Evolutionary conservation across 2,113 vertebrate genomes (phyloP), one percentile per base, ranked within the genome.

Genomic region (Cynopterus brachyotis): DNA sequence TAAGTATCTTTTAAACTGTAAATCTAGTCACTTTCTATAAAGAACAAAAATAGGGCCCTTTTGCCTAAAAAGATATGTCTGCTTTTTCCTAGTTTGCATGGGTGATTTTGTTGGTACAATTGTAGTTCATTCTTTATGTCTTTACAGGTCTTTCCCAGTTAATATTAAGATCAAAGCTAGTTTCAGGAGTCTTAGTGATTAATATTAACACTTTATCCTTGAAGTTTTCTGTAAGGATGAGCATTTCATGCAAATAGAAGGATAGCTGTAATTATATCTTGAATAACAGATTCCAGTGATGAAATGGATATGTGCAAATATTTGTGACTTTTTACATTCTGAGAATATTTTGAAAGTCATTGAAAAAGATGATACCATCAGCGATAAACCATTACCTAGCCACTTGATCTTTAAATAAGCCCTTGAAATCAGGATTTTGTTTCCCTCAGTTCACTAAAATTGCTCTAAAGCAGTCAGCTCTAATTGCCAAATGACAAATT

Each of bases 81-180:
- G 4, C 0, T 9, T 30, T 94, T 85, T 91, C 22, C 40, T 78
- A 16, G 24, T 82, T 57, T 40, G 40, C 11, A 20, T 75, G 6
- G 30, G 13, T 72, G 28, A 57, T 40, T 89, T 22, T 89, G 9
- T 50, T 89, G 19, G 20, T 85, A n/a, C 26, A 19, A 35, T 66
- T 79, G 9, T 60, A 40, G 50, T 15, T 85, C 53, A 79, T 40
- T 92, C 8, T 84, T 89, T 64, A 79, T 72, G 26, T 84, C 40
- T 62, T 91, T 12, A 53, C 24, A 88, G 72, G 7, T 9, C 55
- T 82, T 90, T 95, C 40, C 57, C 72, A 59, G 45, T 45, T 90
- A 86, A 75, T 89, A 75, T 24, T 86, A 81, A 86, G 59, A 73
- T 66, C 20, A 96, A 75, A 96, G 26, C 15, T 78, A 69, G 45